phyloP scores from a whole-genome alignment of 2,113 vertebrate genomes.

The Thamnaconus septentrionalis region DNA sequence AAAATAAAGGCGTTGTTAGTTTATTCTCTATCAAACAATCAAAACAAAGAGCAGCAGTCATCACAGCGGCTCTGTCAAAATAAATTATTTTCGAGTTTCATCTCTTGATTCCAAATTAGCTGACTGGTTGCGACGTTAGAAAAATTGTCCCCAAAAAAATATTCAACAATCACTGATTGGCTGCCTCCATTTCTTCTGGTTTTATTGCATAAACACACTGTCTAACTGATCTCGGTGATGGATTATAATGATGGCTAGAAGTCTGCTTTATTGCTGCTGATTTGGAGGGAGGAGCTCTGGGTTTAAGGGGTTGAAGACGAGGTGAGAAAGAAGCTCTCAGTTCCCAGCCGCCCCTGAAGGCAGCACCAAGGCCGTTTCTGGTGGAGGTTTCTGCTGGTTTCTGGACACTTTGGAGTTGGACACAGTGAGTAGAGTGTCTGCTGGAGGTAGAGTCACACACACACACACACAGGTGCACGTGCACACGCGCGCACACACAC shows the following conservation, averaged over 20 bases:
- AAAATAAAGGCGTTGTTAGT: background rate
- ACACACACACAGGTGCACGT: no score
- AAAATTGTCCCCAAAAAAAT: no score
- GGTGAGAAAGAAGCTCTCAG: background rate
- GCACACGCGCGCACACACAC: no score
- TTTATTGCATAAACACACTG: no score
- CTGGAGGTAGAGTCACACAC: background rate
- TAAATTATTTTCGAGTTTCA: no score
- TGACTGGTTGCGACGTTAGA: no score
- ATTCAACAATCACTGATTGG: no score
- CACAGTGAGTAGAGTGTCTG: constrained; percentile 1
- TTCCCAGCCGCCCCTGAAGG: constrained; percentile 24
- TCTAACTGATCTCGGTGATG: no score
- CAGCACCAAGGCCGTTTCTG: constrained; percentile 37
- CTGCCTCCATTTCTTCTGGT: no score
- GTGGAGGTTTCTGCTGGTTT: constrained; percentile 29
- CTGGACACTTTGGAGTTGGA: background rate
- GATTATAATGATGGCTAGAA: background rate
- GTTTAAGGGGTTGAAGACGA: background rate
- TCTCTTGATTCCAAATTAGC: no score
- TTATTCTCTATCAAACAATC: constrained; percentile 21
- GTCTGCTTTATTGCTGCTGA: constrained; percentile 4
- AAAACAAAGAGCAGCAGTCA: background rate
- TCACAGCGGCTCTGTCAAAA: no score
- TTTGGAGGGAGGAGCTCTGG: background rate